A percentile compares a stretch with the other conserved stretches of the same genome.
Conservation (phyloP, 30 jellyfish, hydroid and myxozoan species). For the Cassiopea xamachana region DNA sequence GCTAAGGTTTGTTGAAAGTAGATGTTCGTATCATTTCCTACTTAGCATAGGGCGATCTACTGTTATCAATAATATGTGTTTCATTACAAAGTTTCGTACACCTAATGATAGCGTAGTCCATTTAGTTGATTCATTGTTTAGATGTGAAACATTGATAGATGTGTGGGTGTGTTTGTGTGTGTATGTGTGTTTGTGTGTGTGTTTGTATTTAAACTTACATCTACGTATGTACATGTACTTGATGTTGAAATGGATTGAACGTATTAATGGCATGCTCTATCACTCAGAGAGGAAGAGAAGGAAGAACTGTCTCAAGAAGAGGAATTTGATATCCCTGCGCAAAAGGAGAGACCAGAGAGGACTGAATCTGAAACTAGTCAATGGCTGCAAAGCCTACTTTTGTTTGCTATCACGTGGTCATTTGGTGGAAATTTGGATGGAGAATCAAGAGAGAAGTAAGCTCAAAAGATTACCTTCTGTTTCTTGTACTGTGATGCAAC, state of each 20-base stretch:
- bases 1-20: constrained; percentile 36
- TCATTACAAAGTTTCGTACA: too few relatives aligned
- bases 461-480: not conserved
- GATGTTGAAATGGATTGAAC: not conserved
- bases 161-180: too few relatives aligned
- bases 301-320: constrained; percentile 43
- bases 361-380: constrained; percentile 72
- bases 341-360: constrained; percentile 61
- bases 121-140: too few relatives aligned
- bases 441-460: constrained; percentile 69
- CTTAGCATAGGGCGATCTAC: too few relatives aligned
- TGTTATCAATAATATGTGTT: too few relatives aligned
- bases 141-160: too few relatives aligned
- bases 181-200: too few relatives aligned
- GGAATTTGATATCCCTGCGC: constrained; percentile 58
- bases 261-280: not conserved
- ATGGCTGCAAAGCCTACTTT: constrained; percentile 70
- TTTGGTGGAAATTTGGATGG: constrained; percentile 75
- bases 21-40: too few relatives aligned
- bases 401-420: constrained; percentile 71
- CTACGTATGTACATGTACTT: too few relatives aligned
- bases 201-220: too few relatives aligned
- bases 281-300: constrained; percentile 3
- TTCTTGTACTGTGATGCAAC: not conserved
- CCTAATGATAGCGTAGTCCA: too few relatives aligned